A percentile compares a stretch with the other conserved stretches of the same genome.
These are phyloP conservation scores for Phortica variegata DNA, from an alignment of 1,140 invertebrate genomes.

Conservation along the genomic window DNA sequence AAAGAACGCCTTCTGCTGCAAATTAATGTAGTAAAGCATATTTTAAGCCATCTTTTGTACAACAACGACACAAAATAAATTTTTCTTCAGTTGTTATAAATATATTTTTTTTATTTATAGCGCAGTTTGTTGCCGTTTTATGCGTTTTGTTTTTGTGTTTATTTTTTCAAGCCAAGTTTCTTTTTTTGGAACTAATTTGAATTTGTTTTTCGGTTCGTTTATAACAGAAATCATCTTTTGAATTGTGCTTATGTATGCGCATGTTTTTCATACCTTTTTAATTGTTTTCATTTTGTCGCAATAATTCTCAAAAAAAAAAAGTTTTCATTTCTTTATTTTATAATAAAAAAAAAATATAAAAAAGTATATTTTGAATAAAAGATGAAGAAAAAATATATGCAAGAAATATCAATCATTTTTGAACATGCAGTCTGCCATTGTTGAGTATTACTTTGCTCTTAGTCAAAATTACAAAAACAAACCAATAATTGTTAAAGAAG, in stretches of 20 bases:
- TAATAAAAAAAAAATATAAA: no score
- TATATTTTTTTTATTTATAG: slow-evolving; percentile 17
- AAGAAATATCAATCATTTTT: no score
- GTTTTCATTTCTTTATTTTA: no score
- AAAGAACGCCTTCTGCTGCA: slow-evolving; percentile 49
- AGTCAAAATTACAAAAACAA: no score
- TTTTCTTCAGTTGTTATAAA: slow-evolving; percentile 5
- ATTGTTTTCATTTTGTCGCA: not conserved
- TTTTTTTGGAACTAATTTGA: slow-evolving; percentile 4
- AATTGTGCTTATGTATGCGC: slow-evolving; percentile 44
- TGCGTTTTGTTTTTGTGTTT: slow-evolving; percentile 15
- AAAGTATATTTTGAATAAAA: no score
- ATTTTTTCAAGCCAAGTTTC: slow-evolving; percentile 16
- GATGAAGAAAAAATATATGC: no score
- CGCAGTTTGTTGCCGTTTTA: no score
- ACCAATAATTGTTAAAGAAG: no score
- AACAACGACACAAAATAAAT: slow-evolving; percentile 5
- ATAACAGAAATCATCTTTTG: not conserved
- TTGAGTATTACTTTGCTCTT: no score
- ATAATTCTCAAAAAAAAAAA: not conserved
- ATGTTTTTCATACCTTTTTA: slow-evolving; percentile 17
- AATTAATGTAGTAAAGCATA: slow-evolving; percentile 57
- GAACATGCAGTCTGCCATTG: no score
- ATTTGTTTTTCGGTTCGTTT: slow-evolving; percentile 18
- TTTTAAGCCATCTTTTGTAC: slow-evolving; percentile 57